phyloP scores from a whole-genome alignment of 2,113 vertebrate genomes.

The Phrynosoma blainvillii region DNA sequence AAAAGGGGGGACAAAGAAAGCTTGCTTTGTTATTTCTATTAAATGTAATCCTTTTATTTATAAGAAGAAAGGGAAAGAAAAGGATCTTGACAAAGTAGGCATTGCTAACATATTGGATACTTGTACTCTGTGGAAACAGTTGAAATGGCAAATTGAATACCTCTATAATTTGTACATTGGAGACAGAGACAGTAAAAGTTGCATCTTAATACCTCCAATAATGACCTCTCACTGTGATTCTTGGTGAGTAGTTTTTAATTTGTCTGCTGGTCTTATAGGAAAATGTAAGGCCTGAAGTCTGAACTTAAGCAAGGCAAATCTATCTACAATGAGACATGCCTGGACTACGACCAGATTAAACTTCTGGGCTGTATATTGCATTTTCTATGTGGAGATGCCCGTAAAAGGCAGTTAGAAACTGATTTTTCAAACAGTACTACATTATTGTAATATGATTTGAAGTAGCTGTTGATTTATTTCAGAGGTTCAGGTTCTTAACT shows the following conservation, averaged over 20 bases:
- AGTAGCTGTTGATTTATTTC: not conserved
- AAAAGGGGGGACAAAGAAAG: slow-evolving; percentile 16
- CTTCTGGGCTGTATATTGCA: not conserved
- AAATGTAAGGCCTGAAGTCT: not conserved
- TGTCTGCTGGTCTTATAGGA: not conserved
- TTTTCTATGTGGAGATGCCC: not conserved
- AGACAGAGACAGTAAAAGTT: not conserved
- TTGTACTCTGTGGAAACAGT: slow-evolving; percentile 35
- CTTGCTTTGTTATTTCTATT: slow-evolving; percentile 49
- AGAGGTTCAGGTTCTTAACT: not conserved
- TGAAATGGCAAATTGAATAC: slow-evolving; percentile 42
- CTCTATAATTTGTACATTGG: slow-evolving; percentile 20
- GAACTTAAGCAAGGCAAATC: not conserved
- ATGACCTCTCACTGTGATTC: slow-evolving; percentile 39
- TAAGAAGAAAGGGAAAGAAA: slow-evolving; percentile 28
- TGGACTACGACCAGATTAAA: not conserved
- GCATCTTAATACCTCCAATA: slow-evolving; percentile 41
- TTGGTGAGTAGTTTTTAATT: slow-evolving; percentile 23
- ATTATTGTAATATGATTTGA: not conserved
- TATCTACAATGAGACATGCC: not conserved
- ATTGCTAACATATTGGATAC: slow-evolving; percentile 26
- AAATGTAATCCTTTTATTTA: slow-evolving; percentile 65
- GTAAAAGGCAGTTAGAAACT: not conserved
- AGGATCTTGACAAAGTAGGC: slow-evolving; percentile 17
- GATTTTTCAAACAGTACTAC: not conserved